A percentile compares a stretch with the other conserved stretches of the same genome.
phyloP scores from a whole-genome alignment of 1,140 invertebrate genomes.

The Pemphigus obesinymphae region DNA sequence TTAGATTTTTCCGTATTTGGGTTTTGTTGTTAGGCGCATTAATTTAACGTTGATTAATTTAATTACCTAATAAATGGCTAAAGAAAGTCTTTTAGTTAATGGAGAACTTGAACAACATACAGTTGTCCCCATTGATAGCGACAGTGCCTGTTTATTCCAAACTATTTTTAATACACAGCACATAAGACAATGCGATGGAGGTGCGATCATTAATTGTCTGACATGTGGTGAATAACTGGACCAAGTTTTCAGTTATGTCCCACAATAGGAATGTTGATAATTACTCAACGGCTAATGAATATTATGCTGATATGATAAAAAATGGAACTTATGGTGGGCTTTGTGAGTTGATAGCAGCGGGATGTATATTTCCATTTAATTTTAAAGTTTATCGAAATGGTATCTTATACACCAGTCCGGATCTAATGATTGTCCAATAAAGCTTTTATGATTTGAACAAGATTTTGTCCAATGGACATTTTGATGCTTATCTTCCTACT shows the following conservation, averaged over 20 bases:
- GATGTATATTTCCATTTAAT: not conserved
- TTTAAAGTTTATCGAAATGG: not conserved
- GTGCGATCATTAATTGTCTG: not conserved
- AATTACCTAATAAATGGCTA: not conserved
- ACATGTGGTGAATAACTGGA: not conserved
- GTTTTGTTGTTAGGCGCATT: not conserved
- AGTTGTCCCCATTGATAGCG: not conserved
- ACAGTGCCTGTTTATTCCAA: not conserved
- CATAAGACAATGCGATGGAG: not conserved
- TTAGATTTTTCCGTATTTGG: not conserved
- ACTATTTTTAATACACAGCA: not conserved
- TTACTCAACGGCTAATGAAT: not conserved
- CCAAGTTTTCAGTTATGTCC: not conserved
- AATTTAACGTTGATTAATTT: not conserved
- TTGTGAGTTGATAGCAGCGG: not conserved
- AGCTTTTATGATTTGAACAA: not conserved
- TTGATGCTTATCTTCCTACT: not conserved
- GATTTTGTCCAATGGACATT: not conserved
- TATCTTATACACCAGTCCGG: not conserved
- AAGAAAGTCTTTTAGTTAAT: not conserved
- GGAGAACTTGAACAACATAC: not conserved
- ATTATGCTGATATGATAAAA: not conserved
- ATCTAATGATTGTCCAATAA: not conserved
- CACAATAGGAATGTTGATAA: not conserved
- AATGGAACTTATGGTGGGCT: not conserved